Percentiles rank a stretch among this genome's conserved stretches.
phyloP scores from a whole-genome alignment of 2,888 invertebrate species.

The Chelonus formosanus region DNA sequence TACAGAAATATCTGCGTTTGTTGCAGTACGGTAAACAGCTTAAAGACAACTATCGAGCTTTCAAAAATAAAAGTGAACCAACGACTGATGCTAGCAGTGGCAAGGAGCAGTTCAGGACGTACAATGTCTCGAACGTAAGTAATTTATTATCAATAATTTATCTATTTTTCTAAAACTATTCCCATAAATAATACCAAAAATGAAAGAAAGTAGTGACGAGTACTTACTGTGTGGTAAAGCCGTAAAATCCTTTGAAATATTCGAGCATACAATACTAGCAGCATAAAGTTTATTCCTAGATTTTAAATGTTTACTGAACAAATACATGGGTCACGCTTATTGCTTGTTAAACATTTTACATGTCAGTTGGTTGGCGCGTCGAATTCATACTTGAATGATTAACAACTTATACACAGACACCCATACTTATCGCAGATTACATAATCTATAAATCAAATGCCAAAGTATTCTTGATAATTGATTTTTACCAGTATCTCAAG shows the following conservation, averaged over 20 bases:
- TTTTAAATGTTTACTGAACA: too few species aligned
- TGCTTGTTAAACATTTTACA: too few species aligned
- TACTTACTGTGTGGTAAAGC: too few species aligned
- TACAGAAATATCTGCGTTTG: constrained; percentile 43
- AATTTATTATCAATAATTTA: constrained; percentile 7
- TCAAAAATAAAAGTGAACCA: constrained; percentile 68
- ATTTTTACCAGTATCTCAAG: too few species aligned
- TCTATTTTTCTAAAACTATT: too few species aligned
- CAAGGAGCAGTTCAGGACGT: constrained; percentile 66
- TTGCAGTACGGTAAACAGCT: constrained; percentile 73
- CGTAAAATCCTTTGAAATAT: too few species aligned
- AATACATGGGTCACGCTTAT: too few species aligned
- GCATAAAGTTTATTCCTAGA: too few species aligned
- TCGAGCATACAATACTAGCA: constrained; percentile 19
- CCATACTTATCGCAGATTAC: neutral
- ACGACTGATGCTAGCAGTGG: constrained; percentile 62
- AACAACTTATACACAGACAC: constrained; percentile 1
- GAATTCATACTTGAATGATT: constrained; percentile 20
- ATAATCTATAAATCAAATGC: constrained; percentile 1
- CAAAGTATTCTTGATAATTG: neutral
- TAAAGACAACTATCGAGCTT: constrained; percentile 71
- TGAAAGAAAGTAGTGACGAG: too few species aligned
- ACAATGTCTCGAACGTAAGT: constrained; percentile 69
- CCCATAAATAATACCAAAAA: too few species aligned
- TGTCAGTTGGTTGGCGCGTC: too few species aligned